Base-by-base conservation (phyloP, 2,888 invertebrate species). In the Spodoptera exigua region DNA sequence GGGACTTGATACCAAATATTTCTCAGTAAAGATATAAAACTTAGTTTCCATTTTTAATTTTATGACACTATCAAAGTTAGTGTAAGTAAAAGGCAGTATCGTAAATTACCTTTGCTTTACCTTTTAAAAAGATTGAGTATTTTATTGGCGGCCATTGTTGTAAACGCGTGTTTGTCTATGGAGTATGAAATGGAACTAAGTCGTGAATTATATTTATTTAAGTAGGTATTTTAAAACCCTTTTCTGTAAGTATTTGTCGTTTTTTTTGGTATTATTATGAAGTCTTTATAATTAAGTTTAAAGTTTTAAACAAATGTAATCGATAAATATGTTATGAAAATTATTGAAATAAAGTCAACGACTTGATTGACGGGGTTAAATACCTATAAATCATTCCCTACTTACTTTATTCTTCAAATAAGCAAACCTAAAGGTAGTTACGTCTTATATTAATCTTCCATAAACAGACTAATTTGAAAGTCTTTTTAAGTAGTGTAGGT, bases 1-100 rank as follows among this genome's bases (percentile, higher is more conserved):
- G 53, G 60, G 60, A 61, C 56, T 60, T 44, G 40, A 61, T 61
- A 58, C 56, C 68, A 78, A 71, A 73, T 45, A 58, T 62, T 74
- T 78, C 73, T 68, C 52, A 60, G 63, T 66, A 78, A 68, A 73
- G 68, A 59, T 70, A 77, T 78, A 75, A 78, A 78, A 73, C 61
- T 78, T 70, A 75, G 76, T 70, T 75, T 70, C 70, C 76, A 66
- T 70, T 78, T 60, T 73, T 77, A 67, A 77, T 77, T 77, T 77
- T 77, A 77, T 76, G 65, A 75, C 54, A 77, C 76, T 64, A 77
- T 77, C 73, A 78, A 78, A 68, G 51, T 70, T 73, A 70, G 46
- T 63, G 47, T 68, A 78, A 73, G 73, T 67, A 70, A 64, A 70
- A 70, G 72, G 67, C 34, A 36, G 58, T 64, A 41, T 73, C 76